Evolutionary conservation across 2,113 vertebrate species (phyloP).

Genomic region (Emberiza fucata): DNA sequence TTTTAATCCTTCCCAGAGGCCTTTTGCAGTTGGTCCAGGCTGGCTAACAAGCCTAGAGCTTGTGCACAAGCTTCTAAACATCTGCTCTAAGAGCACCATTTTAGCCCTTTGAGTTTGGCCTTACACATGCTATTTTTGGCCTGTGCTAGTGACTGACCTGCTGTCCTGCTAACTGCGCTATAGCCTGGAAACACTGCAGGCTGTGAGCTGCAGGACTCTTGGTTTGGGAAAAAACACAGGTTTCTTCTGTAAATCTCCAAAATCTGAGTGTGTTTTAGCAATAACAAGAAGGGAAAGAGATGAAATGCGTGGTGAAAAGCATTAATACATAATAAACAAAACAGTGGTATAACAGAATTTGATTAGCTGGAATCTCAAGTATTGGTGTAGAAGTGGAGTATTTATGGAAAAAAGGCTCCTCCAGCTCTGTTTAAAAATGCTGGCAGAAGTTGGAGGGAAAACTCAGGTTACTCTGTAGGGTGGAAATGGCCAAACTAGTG

Average conservation of each 20-base stretch:
- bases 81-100: conserved; percentile 22
- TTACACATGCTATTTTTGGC: conserved; percentile 43
- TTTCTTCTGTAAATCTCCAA: neutral
- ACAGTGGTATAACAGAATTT: neutral
- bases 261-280: neutral
- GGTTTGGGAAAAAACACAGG: neutral
- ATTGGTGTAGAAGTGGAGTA: conserved; percentile 5
- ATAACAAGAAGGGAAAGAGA: neutral
- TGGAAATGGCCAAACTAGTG: neutral
- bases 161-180: conserved; percentile 60
- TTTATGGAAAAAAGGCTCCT: conserved; percentile 3
- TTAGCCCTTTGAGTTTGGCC: conserved; percentile 26
- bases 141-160: conserved; percentile 28
- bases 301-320: neutral
- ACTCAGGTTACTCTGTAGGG: neutral
- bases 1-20: conserved; percentile 22
- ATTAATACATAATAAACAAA: neutral
- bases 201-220: conserved; percentile 24
- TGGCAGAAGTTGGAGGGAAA: neutral
- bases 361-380: neutral
- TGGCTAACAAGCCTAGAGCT: neutral
- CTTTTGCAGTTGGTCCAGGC: neutral
- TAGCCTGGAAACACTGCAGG: conserved; percentile 11
- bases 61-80: conserved; percentile 28
- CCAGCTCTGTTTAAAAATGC: conserved; percentile 27